Conservation (phyloP, 92 coral and sea anemone species). For the Palythoa grandis region DNA sequence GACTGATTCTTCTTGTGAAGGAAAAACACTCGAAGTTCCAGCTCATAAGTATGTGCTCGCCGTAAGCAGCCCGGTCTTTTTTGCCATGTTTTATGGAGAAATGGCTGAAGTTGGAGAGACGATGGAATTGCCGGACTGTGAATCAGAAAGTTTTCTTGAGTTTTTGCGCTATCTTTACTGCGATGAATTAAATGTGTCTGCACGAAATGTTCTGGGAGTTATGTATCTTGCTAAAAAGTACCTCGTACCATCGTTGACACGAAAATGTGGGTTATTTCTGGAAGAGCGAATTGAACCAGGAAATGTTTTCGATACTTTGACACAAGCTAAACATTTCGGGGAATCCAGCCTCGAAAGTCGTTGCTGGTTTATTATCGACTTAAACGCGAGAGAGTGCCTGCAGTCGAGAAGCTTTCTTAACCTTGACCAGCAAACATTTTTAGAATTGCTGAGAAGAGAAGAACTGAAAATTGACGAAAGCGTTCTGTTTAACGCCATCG, state of each 20-base stretch:
- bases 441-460: constrained; percentile 58
- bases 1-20: constrained; percentile 42
- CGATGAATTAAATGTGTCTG: constrained; percentile 66
- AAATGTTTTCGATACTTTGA: constrained; percentile 69
- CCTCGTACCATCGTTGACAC: constrained; percentile 65
- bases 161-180: constrained; percentile 75
- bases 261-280: constrained; percentile 67
- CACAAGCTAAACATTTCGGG: constrained; percentile 66
- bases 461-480: constrained; percentile 59
- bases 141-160: constrained; percentile 71
- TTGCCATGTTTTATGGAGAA: constrained; percentile 81
- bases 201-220: constrained; percentile 65
- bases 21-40: constrained; percentile 39
- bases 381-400: constrained; percentile 52
- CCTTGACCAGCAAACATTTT: constrained; percentile 50
- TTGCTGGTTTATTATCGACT: constrained; percentile 72
- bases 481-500: constrained; percentile 60
- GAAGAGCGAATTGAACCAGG: constrained; percentile 64
- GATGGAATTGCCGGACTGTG: constrained; percentile 66
- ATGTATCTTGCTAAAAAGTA: constrained; percentile 83
- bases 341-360: constrained; percentile 64
- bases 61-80: constrained; percentile 76
- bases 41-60: constrained; percentile 81
- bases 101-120: constrained; percentile 59
- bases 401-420: constrained; percentile 61